These are phyloP conservation scores for Cheilosia urbana DNA, from an alignment of 2,888 invertebrate species.

Conservation along the genomic window DNA sequence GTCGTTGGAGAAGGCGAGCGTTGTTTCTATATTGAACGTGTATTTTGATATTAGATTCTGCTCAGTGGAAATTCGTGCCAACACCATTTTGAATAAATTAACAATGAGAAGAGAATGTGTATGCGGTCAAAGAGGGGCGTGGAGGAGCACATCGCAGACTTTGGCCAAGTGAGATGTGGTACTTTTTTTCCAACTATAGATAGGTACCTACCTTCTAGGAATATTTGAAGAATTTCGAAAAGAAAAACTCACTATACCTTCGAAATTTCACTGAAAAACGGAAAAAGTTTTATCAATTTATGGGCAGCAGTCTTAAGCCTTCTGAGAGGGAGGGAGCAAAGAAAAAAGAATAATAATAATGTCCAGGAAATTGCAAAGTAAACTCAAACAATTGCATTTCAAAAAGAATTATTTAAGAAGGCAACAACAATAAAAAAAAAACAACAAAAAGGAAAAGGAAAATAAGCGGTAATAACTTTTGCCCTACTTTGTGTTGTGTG, in stretches of 20 bases:
- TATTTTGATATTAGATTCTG: slow-evolving; percentile 76
- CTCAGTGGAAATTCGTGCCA: slow-evolving; percentile 74
- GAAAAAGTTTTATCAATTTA: slow-evolving; percentile 28
- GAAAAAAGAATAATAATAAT: background rate
- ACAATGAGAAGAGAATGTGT: slow-evolving; percentile 57
- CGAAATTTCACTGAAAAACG: slow-evolving; percentile 20
- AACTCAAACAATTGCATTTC: slow-evolving; percentile 42
- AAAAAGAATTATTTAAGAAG: slow-evolving; percentile 32
- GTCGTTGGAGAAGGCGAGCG: slow-evolving; percentile 55
- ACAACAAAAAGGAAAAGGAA: slow-evolving; percentile 17
- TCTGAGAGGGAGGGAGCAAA: background rate
- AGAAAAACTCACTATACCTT: slow-evolving; percentile 21
- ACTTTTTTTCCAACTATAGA: background rate
- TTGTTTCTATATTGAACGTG: slow-evolving; percentile 69
- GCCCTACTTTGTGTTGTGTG: slow-evolving; percentile 53
- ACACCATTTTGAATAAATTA: slow-evolving; percentile 76
- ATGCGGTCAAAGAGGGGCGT: slow-evolving; percentile 61
- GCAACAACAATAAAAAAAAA: slow-evolving; percentile 4
- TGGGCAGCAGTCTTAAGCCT: background rate
- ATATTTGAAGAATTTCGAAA: slow-evolving; percentile 1
- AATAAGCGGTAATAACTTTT: slow-evolving; percentile 57
- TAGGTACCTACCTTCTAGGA: slow-evolving; percentile 11
- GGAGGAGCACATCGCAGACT: slow-evolving; percentile 11
- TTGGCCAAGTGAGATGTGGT: background rate
- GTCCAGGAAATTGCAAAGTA: slow-evolving; percentile 43